phyloP scores from a whole-genome alignment of 2,113 vertebrate genomes.

The Labrus mixtus region DNA sequence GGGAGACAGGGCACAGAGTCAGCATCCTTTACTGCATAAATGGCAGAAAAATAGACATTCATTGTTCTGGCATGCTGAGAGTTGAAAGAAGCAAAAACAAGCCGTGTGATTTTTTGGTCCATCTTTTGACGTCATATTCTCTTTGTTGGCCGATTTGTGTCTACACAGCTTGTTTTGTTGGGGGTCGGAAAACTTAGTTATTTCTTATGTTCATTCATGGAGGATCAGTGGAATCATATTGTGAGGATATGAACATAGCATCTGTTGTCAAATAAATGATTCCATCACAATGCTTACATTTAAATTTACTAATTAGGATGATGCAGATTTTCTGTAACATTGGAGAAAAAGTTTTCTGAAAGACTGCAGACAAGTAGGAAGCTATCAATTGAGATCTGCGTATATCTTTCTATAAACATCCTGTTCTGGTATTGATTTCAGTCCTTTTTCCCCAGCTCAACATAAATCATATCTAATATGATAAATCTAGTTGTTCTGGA shows the following conservation, averaged over 20 bases:
- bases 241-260: not conserved
- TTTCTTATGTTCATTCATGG: not conserved
- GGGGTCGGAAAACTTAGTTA: not conserved
- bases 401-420: too few relatives aligned
- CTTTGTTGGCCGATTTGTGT: not conserved
- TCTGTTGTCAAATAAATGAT: not conserved
- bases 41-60: not conserved
- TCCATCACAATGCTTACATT: not conserved
- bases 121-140: not conserved
- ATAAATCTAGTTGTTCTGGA: too few relatives aligned
- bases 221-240: not conserved
- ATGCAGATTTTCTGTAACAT: not conserved
- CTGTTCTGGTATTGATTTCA: too few relatives aligned
- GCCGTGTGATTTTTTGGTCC: not conserved
- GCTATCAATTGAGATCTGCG: not conserved
- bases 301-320: not conserved
- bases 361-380: too few relatives aligned
- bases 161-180: not conserved
- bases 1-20: conserved; percentile 6
- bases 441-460: too few relatives aligned
- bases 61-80: not conserved
- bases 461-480: too few relatives aligned
- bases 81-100: not conserved
- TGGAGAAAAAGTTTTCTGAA: not conserved
- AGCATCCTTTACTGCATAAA: conserved; percentile 15